Evolutionary conservation across 2,797 vertebrate genomes (phyloP), one percentile per base, ranked within the genome.

Genomic region (Podarcis lilfordi): DNA sequence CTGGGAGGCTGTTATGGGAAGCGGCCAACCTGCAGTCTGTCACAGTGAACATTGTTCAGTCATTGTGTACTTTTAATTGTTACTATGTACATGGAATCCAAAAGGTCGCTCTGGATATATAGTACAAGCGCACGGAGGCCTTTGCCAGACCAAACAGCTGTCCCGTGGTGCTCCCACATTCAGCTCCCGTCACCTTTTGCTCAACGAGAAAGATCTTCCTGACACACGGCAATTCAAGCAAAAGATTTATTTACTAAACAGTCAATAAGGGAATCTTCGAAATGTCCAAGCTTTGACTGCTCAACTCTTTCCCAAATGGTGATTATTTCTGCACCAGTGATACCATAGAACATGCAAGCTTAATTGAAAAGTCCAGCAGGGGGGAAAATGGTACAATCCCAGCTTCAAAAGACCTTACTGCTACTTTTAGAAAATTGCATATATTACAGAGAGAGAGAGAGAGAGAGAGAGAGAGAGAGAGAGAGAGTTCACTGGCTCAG

Each of bases 11-110:
- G 95, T 96, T 95, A 95, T 96, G 97, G 96, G 97, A 97, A 96
- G 96, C 96, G 96, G 95, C 95, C 96, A 97, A 96, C 96, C 96
- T 95, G 96, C 95, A 97, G 94, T 96, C 95, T 96, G 96, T 96
- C 95, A 95, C 94, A 86, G 93, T 64, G 93, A 97, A 96, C 96
- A 96, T 93, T 96, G 96, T 95, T 89, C 91, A 92, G 90, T 94
- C 94, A 96, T 97, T 96, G 96, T 96, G 94, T 90, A 95, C 93
- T 93, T 96, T 96, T 97, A 95, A 97, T 96, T 96, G 96, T 97
- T 94, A 96, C 96, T 96, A 94, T 96, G 96, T 97, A 95, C 91
- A 92, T 94, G 96, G 96, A 97, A 95, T 96, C 94, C 81, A 86
- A 96, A 96, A 96, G 96, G 95, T 95, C 94, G 90, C 96, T 95